Percentiles rank a stretch among this genome's conserved stretches.
Conservation (phyloP, 2,797 vertebrate species). For the Anguilla megastoma region DNA sequence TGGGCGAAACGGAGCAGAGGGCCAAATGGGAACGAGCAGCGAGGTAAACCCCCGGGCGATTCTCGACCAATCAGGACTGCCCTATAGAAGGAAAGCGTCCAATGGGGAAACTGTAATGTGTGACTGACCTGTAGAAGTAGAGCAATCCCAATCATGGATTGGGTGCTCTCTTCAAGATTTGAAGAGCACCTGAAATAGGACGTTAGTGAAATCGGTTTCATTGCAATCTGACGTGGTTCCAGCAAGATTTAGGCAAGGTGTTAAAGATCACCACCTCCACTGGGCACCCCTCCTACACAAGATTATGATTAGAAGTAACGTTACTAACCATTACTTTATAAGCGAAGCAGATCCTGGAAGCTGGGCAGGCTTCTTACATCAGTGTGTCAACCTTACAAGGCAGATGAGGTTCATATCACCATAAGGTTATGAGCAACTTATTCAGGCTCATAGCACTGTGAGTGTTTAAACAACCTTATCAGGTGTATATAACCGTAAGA, state of each 20-base stretch:
- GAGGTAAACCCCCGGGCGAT: not conserved
- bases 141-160: not conserved
- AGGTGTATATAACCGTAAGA: no score
- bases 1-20: slow-evolving; percentile 12
- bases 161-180: not conserved
- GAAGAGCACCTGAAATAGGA: not conserved
- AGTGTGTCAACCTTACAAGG: not conserved
- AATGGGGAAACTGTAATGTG: not conserved
- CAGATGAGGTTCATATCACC: not conserved
- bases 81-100: not conserved
- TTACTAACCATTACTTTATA: not conserved
- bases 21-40: not conserved
- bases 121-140: not conserved
- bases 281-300: not conserved
- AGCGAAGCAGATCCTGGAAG: not conserved
- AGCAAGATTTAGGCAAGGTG: not conserved
- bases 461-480: no score
- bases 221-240: not conserved
- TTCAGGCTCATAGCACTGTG: no score
- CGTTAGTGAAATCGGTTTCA: not conserved
- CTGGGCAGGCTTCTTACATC: not conserved
- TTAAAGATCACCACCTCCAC: not conserved
- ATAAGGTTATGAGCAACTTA: not conserved
- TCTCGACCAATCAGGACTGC: slow-evolving; percentile 24
- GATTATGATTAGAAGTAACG: not conserved